Conservation (phyloP, 64 coral and sea anemone species). For the Actinia tenebrosa region DNA sequence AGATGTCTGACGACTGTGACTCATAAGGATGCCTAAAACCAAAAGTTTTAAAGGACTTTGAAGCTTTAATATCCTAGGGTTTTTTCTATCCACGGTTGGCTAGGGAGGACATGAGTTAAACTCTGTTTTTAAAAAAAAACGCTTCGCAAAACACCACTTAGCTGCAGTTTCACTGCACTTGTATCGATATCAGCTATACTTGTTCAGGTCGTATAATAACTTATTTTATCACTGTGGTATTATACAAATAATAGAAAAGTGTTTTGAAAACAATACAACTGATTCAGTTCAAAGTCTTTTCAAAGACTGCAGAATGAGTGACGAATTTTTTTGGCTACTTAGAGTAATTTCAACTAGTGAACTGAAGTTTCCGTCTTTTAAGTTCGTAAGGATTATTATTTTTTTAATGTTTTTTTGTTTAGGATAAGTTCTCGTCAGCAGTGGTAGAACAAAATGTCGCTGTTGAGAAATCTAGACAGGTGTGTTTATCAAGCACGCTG, state of each 20-base stretch:
- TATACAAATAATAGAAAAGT: neutral
- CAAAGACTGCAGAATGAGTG: neutral
- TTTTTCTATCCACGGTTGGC: neutral
- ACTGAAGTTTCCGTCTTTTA: too few species aligned
- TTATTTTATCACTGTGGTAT: neutral
- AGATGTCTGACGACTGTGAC: neutral
- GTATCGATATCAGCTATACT: neutral
- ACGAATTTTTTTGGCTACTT: too few species aligned
- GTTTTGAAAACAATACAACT: neutral
- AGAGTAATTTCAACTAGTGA: too few species aligned
- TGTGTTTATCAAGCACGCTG: constrained; percentile 5
- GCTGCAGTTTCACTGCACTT: neutral
- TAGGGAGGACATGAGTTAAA: neutral
- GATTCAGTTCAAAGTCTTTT: neutral
- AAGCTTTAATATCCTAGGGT: neutral
- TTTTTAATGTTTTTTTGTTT: neutral
- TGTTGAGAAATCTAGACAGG: neutral
- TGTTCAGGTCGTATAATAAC: neutral
- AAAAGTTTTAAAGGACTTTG: neutral
- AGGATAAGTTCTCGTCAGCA: neutral
- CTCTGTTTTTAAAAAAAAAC: neutral
- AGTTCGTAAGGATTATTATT: neutral
- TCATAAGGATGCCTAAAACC: neutral
- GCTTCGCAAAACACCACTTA: neutral
- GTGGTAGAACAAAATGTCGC: neutral